Evolutionary conservation across 2,797 vertebrate genomes (phyloP), one percentile per base, ranked within the genome.

Genomic region (Gymnopithys bicolor): DNA sequence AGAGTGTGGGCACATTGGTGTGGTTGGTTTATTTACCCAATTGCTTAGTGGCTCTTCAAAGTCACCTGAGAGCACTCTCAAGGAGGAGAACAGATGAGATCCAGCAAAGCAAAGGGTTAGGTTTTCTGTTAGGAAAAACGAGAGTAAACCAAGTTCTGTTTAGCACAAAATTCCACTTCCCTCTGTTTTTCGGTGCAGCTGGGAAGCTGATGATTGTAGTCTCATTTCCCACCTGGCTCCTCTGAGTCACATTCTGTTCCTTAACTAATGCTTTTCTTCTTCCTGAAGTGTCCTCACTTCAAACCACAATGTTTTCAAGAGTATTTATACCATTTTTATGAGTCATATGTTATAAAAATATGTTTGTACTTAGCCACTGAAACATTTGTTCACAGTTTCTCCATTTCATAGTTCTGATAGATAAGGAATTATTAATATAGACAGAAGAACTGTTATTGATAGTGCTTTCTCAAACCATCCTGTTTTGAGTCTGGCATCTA

Each of bases 1-100:
- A 45, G 30, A 32, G 5, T 5, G 3, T 3, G 3, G 28, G 22
- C 18, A 10, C 3, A 0, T 9, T 19, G 39, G 25, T 25, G 11
- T 28, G 17, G 11, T 28, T 37, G 24, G 11, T 37, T 89, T 59
- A 1, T 83, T 69, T 85, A 41, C 37, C 21, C 0, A 0, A 4
- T 16, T 84, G n/a, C 45, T 56, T 69, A 55, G 2, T 63, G 79
- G 17, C 71, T 85, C 22, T 43, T 73, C 4, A 2, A 4, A 68
- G 24, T 35, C 46, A 32, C 43, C 32, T 63, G 45, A 33, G 67
- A 82, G 24, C 30, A 5, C 22, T 84, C 53, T 10, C 39, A 58
- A 51, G 51, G 22, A 7, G 43, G 63, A 41, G 48, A 91, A 6
- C 21, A 73, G 43, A 49, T 37, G 73, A 30, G 28, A 60, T 67